Percentiles rank a stretch among this genome's conserved stretches.
Evolutionary conservation across 2,113 vertebrate genomes (phyloP).

Genomic region (Amazona guildingii): DNA sequence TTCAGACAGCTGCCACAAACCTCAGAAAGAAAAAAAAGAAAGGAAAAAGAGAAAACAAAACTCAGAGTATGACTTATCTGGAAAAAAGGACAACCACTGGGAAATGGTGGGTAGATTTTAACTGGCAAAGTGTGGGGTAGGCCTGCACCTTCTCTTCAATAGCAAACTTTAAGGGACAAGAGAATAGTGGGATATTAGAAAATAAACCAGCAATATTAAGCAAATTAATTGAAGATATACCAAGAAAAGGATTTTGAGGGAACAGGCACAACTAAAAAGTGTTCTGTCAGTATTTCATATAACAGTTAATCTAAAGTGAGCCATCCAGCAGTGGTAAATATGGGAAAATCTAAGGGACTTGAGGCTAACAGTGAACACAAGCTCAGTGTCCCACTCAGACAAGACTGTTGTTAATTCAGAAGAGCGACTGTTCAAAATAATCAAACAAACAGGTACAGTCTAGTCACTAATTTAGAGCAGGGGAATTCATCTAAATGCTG

Average conservation of each 20-base stretch:
- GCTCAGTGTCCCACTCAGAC: not conserved
- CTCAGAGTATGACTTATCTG: not conserved
- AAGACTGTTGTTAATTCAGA: not conserved
- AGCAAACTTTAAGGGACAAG: not conserved
- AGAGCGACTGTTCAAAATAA: conserved; percentile 7
- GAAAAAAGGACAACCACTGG: not conserved
- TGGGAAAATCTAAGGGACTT: not conserved
- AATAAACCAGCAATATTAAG: not conserved
- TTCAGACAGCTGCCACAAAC: not conserved
- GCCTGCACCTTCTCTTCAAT: not conserved
- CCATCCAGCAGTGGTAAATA: not conserved
- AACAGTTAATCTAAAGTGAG: not conserved
- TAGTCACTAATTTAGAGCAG: not conserved
- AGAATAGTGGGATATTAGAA: not conserved
- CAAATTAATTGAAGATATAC: not conserved
- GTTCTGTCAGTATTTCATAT: not conserved
- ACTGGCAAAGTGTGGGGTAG: not conserved
- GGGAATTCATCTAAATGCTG: not conserved
- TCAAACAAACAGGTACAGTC: not conserved
- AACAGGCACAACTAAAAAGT: not conserved
- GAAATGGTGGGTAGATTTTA: not conserved
- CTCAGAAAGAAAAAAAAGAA: not conserved
- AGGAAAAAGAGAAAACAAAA: not conserved
- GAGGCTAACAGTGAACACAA: not conserved
- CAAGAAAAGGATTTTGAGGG: not conserved